phyloP scores from a whole-genome alignment of 2,888 invertebrate genomes.

The Drosophila maculinotata region DNA sequence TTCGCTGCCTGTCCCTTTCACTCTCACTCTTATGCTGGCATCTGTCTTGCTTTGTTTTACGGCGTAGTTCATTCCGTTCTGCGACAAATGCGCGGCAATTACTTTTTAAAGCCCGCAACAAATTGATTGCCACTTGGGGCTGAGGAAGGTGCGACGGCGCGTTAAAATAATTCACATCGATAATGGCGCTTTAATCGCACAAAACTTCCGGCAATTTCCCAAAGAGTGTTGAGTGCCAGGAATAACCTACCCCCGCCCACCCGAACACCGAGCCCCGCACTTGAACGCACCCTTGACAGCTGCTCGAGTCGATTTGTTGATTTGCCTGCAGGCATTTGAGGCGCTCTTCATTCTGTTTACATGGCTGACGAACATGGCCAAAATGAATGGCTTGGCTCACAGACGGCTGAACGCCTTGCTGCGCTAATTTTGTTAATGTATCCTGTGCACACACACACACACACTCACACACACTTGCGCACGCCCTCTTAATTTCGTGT shows the following conservation, averaged over 20 bases:
- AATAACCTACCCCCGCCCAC: not conserved
- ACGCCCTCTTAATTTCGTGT: conserved; percentile 67
- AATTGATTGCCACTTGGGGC: conserved; percentile 69
- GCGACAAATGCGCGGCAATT: conserved; percentile 76
- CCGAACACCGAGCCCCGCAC: too few relatives aligned
- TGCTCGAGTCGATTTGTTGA: conserved; percentile 54
- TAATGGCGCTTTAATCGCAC: conserved; percentile 76
- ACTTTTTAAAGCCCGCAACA: conserved; percentile 71
- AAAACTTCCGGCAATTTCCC: conserved; percentile 78
- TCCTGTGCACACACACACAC: conserved; percentile 59
- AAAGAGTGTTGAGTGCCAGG: conserved; percentile 46
- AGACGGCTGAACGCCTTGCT: conserved; percentile 57
- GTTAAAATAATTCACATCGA: conserved; percentile 78
- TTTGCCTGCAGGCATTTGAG: conserved; percentile 59
- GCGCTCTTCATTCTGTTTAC: conserved; percentile 34
- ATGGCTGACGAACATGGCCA: conserved; percentile 45
- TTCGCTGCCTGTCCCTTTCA: conserved; percentile 27
- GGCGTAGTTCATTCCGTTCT: conserved; percentile 20
- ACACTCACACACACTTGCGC: conserved; percentile 1
- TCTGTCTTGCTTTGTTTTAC: conserved; percentile 8
- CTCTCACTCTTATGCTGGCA: not conserved
- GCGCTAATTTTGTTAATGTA: conserved; percentile 79
- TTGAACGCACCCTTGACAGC: conserved; percentile 9
- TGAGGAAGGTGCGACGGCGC: conserved; percentile 25
- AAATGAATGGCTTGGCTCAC: conserved; percentile 29